Conservation (phyloP, 2,888 invertebrate genomes). For the Sminthurinus aureus region DNA sequence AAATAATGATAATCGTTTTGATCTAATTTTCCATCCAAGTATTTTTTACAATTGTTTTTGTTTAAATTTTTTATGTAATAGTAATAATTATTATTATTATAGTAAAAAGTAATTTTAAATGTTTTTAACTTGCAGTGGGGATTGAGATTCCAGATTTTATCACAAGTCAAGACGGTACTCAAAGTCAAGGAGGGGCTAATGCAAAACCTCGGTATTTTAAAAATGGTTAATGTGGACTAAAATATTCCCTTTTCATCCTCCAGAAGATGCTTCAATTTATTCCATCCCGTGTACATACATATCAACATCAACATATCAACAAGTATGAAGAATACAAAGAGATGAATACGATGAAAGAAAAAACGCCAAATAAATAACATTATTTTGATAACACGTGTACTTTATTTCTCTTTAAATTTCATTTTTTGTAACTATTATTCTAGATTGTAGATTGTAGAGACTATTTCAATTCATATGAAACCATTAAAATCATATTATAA, state of each 20-base stretch:
- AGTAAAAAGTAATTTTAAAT: no score
- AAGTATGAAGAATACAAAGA: background rate
- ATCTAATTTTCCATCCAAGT: no score
- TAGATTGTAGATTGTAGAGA: no score
- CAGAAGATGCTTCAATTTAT: background rate
- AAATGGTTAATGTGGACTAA: constrained; percentile 18
- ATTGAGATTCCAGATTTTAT: constrained; percentile 42
- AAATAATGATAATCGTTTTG: no score
- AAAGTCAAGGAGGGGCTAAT: background rate
- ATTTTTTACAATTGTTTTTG: constrained; percentile 2
- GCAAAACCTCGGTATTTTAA: constrained; percentile 37
- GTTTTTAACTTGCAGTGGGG: constrained; percentile 31
- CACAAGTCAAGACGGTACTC: constrained; percentile 33
- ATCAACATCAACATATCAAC: background rate
- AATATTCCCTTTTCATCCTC: background rate
- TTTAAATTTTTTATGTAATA: background rate
- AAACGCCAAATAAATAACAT: background rate
- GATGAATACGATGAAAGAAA: background rate
- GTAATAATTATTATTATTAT: no score
- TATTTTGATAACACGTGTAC: no score
- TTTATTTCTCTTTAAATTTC: no score
- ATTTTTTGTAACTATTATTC: no score
- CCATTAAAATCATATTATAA: no score
- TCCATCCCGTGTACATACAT: constrained; percentile 12
- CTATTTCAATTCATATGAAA: no score